Evolutionary conservation across 1,140 invertebrate genomes (phyloP).

Genomic region (Ceratosolen solmsi): DNA sequence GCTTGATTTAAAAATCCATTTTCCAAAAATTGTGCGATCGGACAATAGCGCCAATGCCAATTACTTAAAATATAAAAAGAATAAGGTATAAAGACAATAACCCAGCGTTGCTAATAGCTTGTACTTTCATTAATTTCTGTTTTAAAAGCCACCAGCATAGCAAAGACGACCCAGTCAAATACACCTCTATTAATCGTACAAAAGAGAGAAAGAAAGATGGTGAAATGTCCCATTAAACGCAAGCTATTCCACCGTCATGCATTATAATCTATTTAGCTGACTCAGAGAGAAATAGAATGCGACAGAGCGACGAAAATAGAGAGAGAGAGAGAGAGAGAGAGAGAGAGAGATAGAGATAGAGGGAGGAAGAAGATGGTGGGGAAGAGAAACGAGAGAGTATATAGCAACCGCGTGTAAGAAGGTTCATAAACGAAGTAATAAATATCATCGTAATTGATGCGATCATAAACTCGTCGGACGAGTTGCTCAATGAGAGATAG

Average conservation of each 20-base stretch:
- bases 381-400: not conserved
- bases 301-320: not conserved
- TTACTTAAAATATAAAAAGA: not conserved
- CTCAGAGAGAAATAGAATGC: not conserved
- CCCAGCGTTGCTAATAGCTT: not conserved
- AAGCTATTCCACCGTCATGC: not conserved
- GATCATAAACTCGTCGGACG: slow-evolving; percentile 41
- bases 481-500: not conserved
- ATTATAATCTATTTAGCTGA: slow-evolving; percentile 25
- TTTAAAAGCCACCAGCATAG: not conserved
- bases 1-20: not conserved
- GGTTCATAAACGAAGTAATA: slow-evolving; percentile 45
- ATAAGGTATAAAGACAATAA: not conserved
- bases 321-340: not conserved
- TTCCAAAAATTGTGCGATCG: not conserved
- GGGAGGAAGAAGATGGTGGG: not conserved
- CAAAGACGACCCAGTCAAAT: not conserved
- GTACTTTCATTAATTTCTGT: not conserved
- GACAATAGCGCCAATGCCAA: not conserved
- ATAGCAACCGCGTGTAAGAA: slow-evolving; percentile 24
- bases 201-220: not conserved
- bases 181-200: not conserved
- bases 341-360: too few relatives aligned
- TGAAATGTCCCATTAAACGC: slow-evolving; percentile 12
- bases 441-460: slow-evolving; percentile 47